Evolutionary conservation across 2,797 vertebrate species (phyloP).

Genomic region (Lagodon rhomboides): DNA sequence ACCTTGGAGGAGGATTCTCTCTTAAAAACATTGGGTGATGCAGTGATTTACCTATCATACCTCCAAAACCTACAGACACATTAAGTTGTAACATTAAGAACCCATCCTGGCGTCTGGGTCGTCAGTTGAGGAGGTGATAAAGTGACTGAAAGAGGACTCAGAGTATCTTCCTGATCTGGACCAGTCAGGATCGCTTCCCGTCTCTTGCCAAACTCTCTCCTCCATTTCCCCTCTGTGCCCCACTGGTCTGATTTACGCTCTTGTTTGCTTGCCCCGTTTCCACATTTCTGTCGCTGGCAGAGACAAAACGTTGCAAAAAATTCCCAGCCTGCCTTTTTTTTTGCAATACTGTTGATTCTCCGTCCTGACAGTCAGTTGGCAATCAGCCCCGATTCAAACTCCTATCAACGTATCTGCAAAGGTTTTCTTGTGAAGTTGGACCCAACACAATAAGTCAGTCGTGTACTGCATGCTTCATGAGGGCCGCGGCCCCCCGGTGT

Average conservation of each 20-base stretch:
- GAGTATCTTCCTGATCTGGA: constrained; percentile 25
- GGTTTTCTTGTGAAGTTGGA: constrained; percentile 31
- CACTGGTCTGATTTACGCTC: constrained; percentile 65
- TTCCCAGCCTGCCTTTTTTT: constrained; percentile 15
- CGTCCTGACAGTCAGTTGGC: constrained; percentile 8
- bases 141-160: constrained; percentile 15
- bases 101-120: too few species aligned
- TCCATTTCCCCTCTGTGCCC: constrained; percentile 49
- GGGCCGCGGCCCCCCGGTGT: constrained; percentile 8
- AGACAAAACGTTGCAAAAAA: constrained; percentile 31
- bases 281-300: constrained; percentile 44
- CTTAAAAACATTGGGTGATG: neutral
- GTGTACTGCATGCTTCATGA: constrained; percentile 38
- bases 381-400: constrained; percentile 33
- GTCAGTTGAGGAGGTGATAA: neutral
- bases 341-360: constrained; percentile 23
- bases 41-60: neutral
- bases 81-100: too few species aligned
- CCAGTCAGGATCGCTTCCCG: constrained; percentile 3
- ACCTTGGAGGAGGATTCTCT: neutral
- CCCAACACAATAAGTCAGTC: constrained; percentile 1
- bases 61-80: too few species aligned
- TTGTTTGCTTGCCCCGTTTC: constrained; percentile 60
- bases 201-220: constrained; percentile 36
- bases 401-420: constrained; percentile 33